Evolutionary conservation across 53 echinoderm and acorn worm species (phyloP).

Genomic region (Antedon mediterranea): DNA sequence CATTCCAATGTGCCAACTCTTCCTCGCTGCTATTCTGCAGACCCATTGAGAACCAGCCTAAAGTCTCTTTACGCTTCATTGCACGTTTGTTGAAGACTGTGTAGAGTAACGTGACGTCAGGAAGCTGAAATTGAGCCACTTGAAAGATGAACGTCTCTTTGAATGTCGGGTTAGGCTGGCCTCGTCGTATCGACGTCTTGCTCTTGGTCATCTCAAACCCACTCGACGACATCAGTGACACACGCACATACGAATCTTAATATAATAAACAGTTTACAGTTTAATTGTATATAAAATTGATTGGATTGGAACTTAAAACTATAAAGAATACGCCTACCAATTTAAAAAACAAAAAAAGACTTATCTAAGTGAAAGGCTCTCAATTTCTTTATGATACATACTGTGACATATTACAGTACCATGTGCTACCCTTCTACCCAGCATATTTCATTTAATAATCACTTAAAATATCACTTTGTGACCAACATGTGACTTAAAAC

Average conservation of each 20-base stretch:
- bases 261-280: not conserved
- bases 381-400: too few relatives aligned
- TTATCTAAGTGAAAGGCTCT: too few relatives aligned
- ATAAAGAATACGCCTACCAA: too few relatives aligned
- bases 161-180: slow-evolving; percentile 91
- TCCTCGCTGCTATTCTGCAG: slow-evolving; percentile 91
- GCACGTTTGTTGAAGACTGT: slow-evolving; percentile 92
- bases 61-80: slow-evolving; percentile 82
- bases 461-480: too few relatives aligned
- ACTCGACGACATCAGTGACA: slow-evolving; percentile 86
- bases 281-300: too few relatives aligned
- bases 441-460: too few relatives aligned
- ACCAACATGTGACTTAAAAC: too few relatives aligned
- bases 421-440: too few relatives aligned
- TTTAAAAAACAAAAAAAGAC: too few relatives aligned
- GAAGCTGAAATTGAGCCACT: slow-evolving; percentile 95
- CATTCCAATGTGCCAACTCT: slow-evolving; percentile 90
- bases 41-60: slow-evolving; percentile 99
- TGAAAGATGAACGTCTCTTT: slow-evolving; percentile 98
- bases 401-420: too few relatives aligned
- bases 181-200: slow-evolving; percentile 84
- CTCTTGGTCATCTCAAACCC: slow-evolving; percentile 97
- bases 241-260: slow-evolving; percentile 79
- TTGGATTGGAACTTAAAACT: too few relatives aligned
- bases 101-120: slow-evolving; percentile 87